Evolutionary conservation across 1,140 invertebrate genomes (phyloP).

Genomic region (Lineus longissimus): DNA sequence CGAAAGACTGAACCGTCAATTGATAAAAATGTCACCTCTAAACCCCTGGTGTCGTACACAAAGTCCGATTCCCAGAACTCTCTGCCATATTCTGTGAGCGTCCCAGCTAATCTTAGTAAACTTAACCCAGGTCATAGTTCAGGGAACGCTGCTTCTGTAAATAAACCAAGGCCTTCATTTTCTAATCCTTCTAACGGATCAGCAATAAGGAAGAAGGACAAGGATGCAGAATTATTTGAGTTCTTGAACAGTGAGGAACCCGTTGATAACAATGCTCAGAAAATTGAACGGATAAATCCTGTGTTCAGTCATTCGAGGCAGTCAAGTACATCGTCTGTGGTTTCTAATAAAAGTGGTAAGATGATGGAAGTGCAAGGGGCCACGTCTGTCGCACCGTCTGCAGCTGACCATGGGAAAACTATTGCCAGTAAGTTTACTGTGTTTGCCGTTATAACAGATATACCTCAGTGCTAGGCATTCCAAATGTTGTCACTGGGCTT

Average conservation of each 20-base stretch:
- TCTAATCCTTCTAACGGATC: background rate
- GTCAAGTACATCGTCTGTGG: slow-evolving; percentile 46
- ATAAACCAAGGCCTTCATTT: slow-evolving; percentile 21
- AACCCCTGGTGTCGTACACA: background rate
- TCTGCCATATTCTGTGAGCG: background rate
- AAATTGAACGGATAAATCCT: slow-evolving; percentile 10
- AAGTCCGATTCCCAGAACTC: background rate
- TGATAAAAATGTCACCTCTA: background rate
- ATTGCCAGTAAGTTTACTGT: too few relatives aligned
- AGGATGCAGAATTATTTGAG: slow-evolving; percentile 56
- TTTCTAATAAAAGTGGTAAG: slow-evolving; percentile 28
- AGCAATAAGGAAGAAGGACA: slow-evolving; percentile 38
- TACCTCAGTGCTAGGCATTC: too few relatives aligned
- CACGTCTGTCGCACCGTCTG: too few relatives aligned
- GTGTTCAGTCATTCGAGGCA: slow-evolving; percentile 43
- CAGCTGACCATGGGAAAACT: too few relatives aligned
- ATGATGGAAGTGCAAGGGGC: background rate
- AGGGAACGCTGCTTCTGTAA: background rate
- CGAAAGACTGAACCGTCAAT: slow-evolving; percentile 10
- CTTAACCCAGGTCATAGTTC: slow-evolving; percentile 13
- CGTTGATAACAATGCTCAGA: slow-evolving; percentile 2
- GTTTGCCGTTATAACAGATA: too few relatives aligned
- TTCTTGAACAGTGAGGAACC: slow-evolving; percentile 53
- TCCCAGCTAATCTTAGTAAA: background rate
- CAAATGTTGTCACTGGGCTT: too few relatives aligned